Percentiles rank a stretch among this genome's conserved stretches.
phyloP scores from a whole-genome alignment of 2,797 vertebrate species.

The Coilia nasus region DNA sequence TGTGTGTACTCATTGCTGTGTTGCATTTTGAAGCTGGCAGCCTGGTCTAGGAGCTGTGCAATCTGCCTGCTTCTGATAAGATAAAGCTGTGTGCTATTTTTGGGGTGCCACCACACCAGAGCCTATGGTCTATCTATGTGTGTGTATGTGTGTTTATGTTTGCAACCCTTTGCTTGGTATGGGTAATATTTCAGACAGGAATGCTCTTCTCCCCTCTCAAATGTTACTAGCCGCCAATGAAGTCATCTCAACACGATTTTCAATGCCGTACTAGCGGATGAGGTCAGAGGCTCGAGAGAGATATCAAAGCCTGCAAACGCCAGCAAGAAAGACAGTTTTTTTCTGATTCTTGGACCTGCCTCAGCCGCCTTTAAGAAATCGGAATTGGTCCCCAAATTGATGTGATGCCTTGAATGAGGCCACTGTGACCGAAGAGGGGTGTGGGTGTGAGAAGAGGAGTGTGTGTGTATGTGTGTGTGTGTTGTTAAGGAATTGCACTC shows the following conservation, averaged over 20 bases:
- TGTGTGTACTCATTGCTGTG: not conserved
- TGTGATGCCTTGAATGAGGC: not conserved
- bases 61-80: not conserved
- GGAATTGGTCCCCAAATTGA: not conserved
- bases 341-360: not conserved
- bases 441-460: not conserved
- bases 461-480: too few relatives aligned
- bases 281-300: not conserved
- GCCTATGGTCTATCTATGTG: not conserved
- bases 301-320: not conserved
- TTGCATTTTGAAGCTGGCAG: conserved; percentile 17
- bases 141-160: not conserved
- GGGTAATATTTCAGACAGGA: conserved; percentile 14
- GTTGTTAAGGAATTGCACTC: too few relatives aligned
- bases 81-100: conserved; percentile 7
- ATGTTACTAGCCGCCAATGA: not conserved
- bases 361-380: not conserved
- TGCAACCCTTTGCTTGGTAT: not conserved
- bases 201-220: not conserved
- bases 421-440: not conserved
- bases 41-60: not conserved
- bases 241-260: not conserved
- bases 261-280: not conserved
- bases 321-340: not conserved
- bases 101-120: not conserved